Percentiles rank a stretch among this genome's conserved stretches.
Evolutionary conservation across 2,797 vertebrate genomes (phyloP).

Genomic region (Borostomias antarcticus): DNA sequence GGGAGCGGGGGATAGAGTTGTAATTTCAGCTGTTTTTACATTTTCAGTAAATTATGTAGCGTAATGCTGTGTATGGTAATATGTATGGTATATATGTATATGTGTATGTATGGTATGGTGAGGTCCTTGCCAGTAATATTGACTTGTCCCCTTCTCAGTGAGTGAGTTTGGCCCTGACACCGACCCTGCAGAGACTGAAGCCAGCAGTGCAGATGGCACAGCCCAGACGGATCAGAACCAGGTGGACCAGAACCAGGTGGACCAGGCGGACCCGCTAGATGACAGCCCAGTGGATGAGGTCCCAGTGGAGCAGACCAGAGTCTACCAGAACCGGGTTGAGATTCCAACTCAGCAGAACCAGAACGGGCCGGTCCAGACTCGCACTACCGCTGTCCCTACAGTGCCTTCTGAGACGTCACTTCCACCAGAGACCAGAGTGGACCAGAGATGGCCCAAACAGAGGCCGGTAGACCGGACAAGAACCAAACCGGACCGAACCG

Average conservation of each 20-base stretch:
- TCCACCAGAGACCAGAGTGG: not conserved
- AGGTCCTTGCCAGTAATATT: too few relatives aligned
- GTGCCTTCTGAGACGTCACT: not conserved
- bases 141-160: conserved; percentile 53
- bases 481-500: conserved; percentile 15
- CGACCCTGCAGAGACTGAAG: conserved; percentile 44
- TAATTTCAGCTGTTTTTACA: too few relatives aligned
- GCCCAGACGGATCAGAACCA: conserved; percentile 6
- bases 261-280: conserved; percentile 51
- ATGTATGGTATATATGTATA: not conserved
- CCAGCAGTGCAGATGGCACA: not conserved
- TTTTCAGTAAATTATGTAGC: too few relatives aligned
- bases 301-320: conserved; percentile 67
- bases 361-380: conserved; percentile 28
- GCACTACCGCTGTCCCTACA: not conserved
- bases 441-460: conserved; percentile 39
- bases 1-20: too few relatives aligned
- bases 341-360: conserved; percentile 24
- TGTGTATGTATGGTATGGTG: not conserved
- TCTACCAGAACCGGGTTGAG: conserved; percentile 66
- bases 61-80: too few relatives aligned
- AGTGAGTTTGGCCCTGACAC: conserved; percentile 59
- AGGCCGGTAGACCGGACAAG: not conserved
- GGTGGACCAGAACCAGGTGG: conserved; percentile 41
- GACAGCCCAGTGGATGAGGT: conserved; percentile 68